These are phyloP conservation scores for Chaetodon trifasciatus DNA, from an alignment of 2,797 vertebrate species.

Conservation along the genomic window DNA sequence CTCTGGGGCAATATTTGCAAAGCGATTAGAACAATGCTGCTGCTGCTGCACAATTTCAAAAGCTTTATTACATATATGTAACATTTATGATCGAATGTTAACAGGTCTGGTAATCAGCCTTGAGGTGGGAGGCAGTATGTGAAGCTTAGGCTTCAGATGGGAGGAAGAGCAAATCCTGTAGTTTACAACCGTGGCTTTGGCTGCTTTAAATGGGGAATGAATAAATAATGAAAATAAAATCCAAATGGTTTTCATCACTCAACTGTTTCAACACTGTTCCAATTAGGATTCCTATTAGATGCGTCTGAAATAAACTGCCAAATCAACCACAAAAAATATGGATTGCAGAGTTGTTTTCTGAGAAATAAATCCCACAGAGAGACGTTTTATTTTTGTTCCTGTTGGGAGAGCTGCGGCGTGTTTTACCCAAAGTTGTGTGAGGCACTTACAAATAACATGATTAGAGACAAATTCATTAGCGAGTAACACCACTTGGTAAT, in stretches of 20 bases:
- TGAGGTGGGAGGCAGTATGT: slow-evolving; percentile 28
- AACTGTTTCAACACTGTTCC: slow-evolving; percentile 62
- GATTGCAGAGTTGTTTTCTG: slow-evolving; percentile 47
- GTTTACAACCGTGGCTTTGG: slow-evolving; percentile 36
- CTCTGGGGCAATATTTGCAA: slow-evolving; percentile 84
- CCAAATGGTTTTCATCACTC: slow-evolving; percentile 65
- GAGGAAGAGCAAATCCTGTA: background rate
- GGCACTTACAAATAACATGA: slow-evolving; percentile 68
- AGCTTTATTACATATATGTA: slow-evolving; percentile 67
- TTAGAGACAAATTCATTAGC: slow-evolving; percentile 74
- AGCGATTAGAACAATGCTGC: slow-evolving; percentile 82
- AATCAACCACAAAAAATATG: slow-evolving; percentile 65
- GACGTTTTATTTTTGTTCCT: slow-evolving; percentile 44
- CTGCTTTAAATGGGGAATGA: slow-evolving; percentile 48
- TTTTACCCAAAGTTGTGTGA: slow-evolving; percentile 50
- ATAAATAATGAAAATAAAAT: slow-evolving; percentile 61
- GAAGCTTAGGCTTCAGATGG: slow-evolving; percentile 27
- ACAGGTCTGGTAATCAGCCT: slow-evolving; percentile 69
- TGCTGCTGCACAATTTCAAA: slow-evolving; percentile 72
- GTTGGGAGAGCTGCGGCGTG: slow-evolving; percentile 26
- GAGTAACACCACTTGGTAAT: slow-evolving; percentile 66
- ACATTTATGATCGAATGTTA: slow-evolving; percentile 73
- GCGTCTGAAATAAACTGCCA: slow-evolving; percentile 59
- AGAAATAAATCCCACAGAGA: slow-evolving; percentile 45
- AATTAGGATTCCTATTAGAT: slow-evolving; percentile 67